Percentiles rank a stretch among this genome's conserved stretches.
These are phyloP conservation scores for Oscheius sp. DNA, from an alignment of 2,888 invertebrate species.

Conservation along the genomic window DNA sequence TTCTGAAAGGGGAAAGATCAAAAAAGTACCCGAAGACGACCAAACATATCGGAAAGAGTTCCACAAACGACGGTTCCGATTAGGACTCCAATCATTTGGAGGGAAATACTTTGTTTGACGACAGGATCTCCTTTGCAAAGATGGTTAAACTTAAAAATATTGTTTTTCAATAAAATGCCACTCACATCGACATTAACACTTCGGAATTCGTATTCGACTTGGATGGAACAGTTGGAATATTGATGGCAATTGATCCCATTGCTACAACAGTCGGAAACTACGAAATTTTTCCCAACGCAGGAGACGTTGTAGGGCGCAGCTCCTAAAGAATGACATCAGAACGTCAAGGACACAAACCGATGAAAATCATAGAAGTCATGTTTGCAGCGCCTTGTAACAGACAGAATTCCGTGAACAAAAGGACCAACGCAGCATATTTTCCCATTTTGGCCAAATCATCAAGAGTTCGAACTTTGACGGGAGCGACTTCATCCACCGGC, in stretches of 20 bases:
- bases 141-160: slow-evolving; percentile 46
- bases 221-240: slow-evolving; percentile 26
- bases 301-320: slow-evolving; percentile 40
- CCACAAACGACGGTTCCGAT: slow-evolving; percentile 44
- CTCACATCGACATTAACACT: slow-evolving; percentile 53
- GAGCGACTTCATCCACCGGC: not conserved
- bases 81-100: slow-evolving; percentile 64
- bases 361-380: slow-evolving; percentile 48
- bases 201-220: slow-evolving; percentile 42
- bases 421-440: slow-evolving; percentile 18
- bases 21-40: slow-evolving; percentile 37
- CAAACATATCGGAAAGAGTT: slow-evolving; percentile 43
- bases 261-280: slow-evolving; percentile 18
- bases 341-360: slow-evolving; percentile 28
- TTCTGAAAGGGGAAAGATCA: not conserved
- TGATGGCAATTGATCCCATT: not conserved
- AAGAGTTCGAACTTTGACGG: slow-evolving; percentile 7
- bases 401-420: slow-evolving; percentile 30
- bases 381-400: slow-evolving; percentile 28
- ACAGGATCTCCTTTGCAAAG: slow-evolving; percentile 48
- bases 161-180: not conserved
- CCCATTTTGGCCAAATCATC: slow-evolving; percentile 32
- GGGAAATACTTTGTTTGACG: slow-evolving; percentile 61
- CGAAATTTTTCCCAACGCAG: slow-evolving; percentile 19
- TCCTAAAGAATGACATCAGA: slow-evolving; percentile 27